Conservation (phyloP, 2,888 invertebrate species). For the Proisotoma minuta region DNA sequence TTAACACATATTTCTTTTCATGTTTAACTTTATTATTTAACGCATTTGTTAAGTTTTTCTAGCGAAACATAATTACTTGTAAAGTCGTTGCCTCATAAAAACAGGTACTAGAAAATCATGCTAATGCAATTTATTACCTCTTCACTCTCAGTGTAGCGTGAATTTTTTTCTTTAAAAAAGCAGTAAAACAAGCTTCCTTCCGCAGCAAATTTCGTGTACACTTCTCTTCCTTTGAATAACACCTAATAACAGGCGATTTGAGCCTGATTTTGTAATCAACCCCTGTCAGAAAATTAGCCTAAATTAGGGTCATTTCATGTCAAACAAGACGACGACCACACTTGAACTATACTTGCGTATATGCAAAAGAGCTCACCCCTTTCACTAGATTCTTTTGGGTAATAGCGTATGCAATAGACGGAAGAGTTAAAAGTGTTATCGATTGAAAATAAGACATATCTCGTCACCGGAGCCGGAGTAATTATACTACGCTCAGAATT, state of each 20-base stretch:
- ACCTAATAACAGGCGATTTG: too few relatives aligned
- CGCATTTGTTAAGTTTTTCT: background rate
- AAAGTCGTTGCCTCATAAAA: slow-evolving; percentile 10
- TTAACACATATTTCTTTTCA: background rate
- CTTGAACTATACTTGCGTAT: too few relatives aligned
- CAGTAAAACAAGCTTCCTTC: background rate
- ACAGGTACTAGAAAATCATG: background rate
- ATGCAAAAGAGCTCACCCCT: too few relatives aligned
- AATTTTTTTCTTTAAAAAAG: background rate
- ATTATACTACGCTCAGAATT: background rate
- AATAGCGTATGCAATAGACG: background rate
- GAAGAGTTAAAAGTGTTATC: background rate
- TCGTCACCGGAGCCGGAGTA: background rate
- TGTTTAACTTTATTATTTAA: too few relatives aligned
- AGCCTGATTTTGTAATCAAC: too few relatives aligned
- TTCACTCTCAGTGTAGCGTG: background rate
- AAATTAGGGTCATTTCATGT: background rate
- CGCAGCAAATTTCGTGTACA: background rate
- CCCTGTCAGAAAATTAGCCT: background rate
- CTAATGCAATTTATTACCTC: background rate
- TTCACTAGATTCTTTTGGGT: too few relatives aligned
- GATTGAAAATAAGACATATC: slow-evolving; percentile 15
- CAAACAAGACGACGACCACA: slow-evolving; percentile 3
- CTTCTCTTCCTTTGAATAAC: background rate
- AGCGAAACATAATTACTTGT: slow-evolving; percentile 11